Conservation (phyloP, 2,888 invertebrate species). For the Phymatocera aterrima region DNA sequence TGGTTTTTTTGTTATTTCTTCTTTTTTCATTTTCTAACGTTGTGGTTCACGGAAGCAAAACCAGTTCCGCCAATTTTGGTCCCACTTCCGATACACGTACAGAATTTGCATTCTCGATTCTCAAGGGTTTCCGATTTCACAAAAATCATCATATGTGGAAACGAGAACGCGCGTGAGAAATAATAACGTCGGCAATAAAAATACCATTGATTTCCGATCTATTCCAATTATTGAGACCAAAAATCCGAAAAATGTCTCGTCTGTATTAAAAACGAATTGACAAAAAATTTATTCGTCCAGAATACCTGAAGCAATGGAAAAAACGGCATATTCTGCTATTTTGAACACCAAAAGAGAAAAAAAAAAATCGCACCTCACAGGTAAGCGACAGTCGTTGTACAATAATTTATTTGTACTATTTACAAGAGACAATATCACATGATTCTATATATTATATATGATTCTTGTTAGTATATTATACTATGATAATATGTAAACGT, state of each 20-base stretch:
- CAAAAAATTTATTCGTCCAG: not conserved
- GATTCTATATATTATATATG: not conserved
- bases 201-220: no score
- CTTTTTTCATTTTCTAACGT: no score
- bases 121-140: slow-evolving; percentile 40
- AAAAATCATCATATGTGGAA: slow-evolving; percentile 44
- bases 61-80: not conserved
- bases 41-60: no score
- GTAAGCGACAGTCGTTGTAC: slow-evolving; percentile 6
- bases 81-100: no score
- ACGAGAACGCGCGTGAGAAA: not conserved
- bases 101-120: slow-evolving; percentile 31
- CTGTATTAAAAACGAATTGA: no score
- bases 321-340: not conserved
- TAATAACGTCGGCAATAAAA: not conserved
- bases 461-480: not conserved
- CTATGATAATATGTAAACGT: not conserved
- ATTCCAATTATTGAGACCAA: not conserved
- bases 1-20: no score
- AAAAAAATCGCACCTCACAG: not conserved
- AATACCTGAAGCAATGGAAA: not conserved
- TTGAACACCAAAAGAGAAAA: no score
- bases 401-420: slow-evolving; percentile 36
- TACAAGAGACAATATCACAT: slow-evolving; percentile 48
- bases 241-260: not conserved